phyloP scores from a whole-genome alignment of 2,113 vertebrate genomes.

The Trinectes maculatus region DNA sequence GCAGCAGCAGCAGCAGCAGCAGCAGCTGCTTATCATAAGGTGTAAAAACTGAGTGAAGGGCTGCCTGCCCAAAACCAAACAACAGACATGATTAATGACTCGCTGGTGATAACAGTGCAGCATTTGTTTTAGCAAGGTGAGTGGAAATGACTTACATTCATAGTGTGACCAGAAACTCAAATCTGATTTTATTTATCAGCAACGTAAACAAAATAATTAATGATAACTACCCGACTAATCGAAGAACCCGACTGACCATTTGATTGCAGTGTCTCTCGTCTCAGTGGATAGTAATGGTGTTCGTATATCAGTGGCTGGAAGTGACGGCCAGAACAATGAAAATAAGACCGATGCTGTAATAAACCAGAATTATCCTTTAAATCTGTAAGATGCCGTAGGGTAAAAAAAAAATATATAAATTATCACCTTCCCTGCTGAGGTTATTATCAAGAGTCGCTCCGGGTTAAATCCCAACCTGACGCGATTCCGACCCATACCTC shows the following conservation, averaged over 20 bases:
- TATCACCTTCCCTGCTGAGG: constrained; percentile 13
- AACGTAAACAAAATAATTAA: background rate
- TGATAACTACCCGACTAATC: background rate
- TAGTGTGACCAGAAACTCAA: no score
- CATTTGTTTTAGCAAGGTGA: no score
- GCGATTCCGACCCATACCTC: constrained; percentile 27
- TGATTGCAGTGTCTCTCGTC: background rate
- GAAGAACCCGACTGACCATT: background rate
- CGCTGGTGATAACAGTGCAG: no score
- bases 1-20: no score
- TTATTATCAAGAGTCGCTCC: constrained; percentile 45
- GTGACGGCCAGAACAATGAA: background rate
- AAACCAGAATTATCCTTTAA: constrained; percentile 17
- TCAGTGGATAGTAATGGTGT: no score
- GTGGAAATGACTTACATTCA: background rate
- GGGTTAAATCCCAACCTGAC: constrained; percentile 33
- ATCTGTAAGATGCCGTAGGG: constrained; percentile 21
- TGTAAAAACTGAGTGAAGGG: no score
- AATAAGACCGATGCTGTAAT: constrained; percentile 5
- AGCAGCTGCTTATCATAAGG: background rate
- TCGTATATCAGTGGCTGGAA: background rate
- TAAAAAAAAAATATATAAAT: constrained; percentile 25
- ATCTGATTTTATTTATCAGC: background rate
- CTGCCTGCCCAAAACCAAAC: no score
- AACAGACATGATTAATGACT: no score